Evolutionary conservation across 2,888 invertebrate genomes (phyloP).

Genomic region (Diarsia dahlii): DNA sequence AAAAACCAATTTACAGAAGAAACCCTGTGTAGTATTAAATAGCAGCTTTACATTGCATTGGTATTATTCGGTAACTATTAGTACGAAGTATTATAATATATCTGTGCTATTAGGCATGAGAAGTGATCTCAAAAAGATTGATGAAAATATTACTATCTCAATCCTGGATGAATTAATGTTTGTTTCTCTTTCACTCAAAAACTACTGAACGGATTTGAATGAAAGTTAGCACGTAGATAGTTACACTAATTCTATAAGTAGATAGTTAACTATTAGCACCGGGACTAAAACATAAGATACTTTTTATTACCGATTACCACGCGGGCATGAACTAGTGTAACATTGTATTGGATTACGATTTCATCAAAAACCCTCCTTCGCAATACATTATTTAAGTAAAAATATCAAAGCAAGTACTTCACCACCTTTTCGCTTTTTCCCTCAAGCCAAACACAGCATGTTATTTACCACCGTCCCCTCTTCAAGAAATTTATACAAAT

Average conservation of each 20-base stretch:
- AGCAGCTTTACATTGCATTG: not conserved
- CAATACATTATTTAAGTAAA: not conserved
- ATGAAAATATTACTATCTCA: too few species aligned
- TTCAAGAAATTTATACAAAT: slow-evolving; percentile 60
- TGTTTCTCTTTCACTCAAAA: not conserved
- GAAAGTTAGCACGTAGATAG: not conserved
- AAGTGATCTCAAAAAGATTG: not conserved
- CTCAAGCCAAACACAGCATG: slow-evolving; percentile 40
- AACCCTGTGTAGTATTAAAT: not conserved
- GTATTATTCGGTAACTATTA: not conserved
- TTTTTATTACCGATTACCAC: not conserved
- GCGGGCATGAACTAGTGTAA: not conserved
- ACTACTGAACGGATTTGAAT: not conserved
- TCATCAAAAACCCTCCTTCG: not conserved
- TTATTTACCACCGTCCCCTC: slow-evolving; percentile 48
- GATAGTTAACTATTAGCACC: not conserved
- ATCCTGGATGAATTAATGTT: not conserved
- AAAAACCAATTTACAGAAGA: not conserved
- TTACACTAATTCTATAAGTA: too few species aligned
- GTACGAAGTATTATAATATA: too few species aligned
- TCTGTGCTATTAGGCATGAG: too few species aligned
- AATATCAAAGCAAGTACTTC: not conserved
- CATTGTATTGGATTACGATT: not conserved
- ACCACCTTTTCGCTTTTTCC: slow-evolving; percentile 15
- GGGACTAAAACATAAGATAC: not conserved